These are phyloP conservation scores for Lasiommata megera DNA, from an alignment of 2,888 invertebrate species.

Conservation along the genomic window DNA sequence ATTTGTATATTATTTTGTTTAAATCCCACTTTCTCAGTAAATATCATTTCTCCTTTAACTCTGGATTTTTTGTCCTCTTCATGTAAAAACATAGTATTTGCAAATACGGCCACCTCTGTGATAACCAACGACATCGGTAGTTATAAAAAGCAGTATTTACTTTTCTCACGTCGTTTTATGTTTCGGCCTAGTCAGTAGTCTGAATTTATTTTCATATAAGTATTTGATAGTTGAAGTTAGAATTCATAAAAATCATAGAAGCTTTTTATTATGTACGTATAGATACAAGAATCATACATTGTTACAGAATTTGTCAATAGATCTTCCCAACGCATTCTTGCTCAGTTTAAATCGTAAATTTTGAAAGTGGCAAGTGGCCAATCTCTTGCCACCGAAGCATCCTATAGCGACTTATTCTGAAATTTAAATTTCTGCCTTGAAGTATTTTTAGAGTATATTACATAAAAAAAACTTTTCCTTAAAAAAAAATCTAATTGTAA, in stretches of 20 bases:
- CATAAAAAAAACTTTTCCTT: too few relatives aligned
- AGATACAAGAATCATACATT: too few relatives aligned
- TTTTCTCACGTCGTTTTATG: constrained; percentile 55
- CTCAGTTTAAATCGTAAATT: too few relatives aligned
- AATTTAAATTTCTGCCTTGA: too few relatives aligned
- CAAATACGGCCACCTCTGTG: constrained; percentile 53
- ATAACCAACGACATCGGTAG: constrained; percentile 69
- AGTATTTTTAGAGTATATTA: too few relatives aligned
- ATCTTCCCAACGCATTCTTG: background rate
- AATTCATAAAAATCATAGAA: background rate
- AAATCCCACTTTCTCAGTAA: background rate
- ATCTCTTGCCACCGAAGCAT: too few relatives aligned
- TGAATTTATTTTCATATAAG: constrained; percentile 38
- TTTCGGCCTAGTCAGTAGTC: constrained; percentile 50
- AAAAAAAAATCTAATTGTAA: too few relatives aligned
- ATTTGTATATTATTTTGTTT: background rate
- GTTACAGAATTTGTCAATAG: background rate
- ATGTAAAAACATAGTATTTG: constrained; percentile 46
- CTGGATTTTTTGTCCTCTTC: background rate
- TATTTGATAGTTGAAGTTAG: background rate
- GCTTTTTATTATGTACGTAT: background rate
- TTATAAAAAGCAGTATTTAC: constrained; percentile 71
- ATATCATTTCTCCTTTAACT: background rate
- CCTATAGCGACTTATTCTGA: too few relatives aligned
- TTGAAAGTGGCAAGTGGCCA: too few relatives aligned